phyloP scores from a whole-genome alignment of 2,888 invertebrate species.

The Odontomyia ornata region DNA sequence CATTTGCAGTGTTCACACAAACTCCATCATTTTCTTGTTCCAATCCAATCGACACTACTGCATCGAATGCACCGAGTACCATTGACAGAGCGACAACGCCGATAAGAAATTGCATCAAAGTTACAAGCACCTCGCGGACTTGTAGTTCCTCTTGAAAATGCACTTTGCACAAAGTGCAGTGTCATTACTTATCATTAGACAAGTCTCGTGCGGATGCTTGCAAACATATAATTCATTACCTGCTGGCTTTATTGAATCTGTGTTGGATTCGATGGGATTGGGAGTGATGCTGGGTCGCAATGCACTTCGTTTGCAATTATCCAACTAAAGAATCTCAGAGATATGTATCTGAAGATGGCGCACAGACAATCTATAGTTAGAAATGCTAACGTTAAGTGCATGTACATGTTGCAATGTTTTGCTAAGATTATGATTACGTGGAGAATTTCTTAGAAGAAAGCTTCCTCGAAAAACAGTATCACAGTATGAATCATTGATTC shows the following conservation, averaged over 20 bases:
- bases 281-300: not conserved
- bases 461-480: too few species aligned
- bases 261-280: too few species aligned
- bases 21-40: too few species aligned
- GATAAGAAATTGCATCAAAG: constrained; percentile 10
- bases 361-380: too few species aligned
- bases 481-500: too few species aligned
- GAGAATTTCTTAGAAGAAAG: too few species aligned
- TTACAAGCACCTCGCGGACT: constrained; percentile 15
- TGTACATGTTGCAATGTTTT: too few species aligned
- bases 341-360: not conserved
- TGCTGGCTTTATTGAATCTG: constrained; percentile 43
- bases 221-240: constrained; percentile 44
- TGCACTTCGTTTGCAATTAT: not conserved
- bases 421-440: too few species aligned
- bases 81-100: not conserved
- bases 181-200: constrained; percentile 48
- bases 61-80: not conserved
- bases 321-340: not conserved
- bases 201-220: constrained; percentile 44
- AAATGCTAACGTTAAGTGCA: too few species aligned
- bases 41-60: not conserved
- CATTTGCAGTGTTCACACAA: too few species aligned
- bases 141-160: constrained; percentile 31
- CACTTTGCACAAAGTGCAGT: constrained; percentile 44